phyloP scores from a whole-genome alignment of 2,113 vertebrate genomes.

The Thalassarche chlororhynchos region DNA sequence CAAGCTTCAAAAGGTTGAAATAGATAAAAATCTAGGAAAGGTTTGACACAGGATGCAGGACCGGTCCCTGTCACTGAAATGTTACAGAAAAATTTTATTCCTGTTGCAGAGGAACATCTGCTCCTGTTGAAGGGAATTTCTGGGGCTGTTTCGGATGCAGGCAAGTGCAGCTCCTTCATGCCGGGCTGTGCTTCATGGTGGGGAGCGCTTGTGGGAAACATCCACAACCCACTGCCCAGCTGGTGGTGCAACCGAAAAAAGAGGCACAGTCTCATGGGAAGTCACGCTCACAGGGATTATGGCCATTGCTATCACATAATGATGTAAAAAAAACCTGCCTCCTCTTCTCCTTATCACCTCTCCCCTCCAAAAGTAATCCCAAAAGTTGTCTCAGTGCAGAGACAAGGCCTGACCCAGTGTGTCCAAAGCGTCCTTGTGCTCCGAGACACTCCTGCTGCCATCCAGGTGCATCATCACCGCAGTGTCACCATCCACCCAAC shows the following conservation, averaged over 20 bases:
- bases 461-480: not conserved
- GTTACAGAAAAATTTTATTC: not conserved
- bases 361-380: not conserved
- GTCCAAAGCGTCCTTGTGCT: not conserved
- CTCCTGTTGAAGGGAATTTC: not conserved
- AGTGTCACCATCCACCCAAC: rapidly evolving
- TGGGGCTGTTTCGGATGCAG: not conserved
- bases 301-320: no score
- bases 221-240: not conserved
- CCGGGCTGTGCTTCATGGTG: not conserved
- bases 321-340: not conserved
- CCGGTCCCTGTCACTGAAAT: not conserved
- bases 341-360: not conserved
- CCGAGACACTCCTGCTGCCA: not conserved
- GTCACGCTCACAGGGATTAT: not conserved
- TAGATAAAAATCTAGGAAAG: not conserved
- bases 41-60: not conserved
- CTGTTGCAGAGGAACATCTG: not conserved
- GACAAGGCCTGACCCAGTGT: not conserved
- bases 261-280: not conserved
- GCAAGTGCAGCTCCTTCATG: no score
- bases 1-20: not conserved
- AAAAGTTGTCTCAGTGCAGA: not conserved
- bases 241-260: not conserved
- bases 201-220: not conserved